Evolutionary conservation across 2,888 invertebrate species (phyloP).

Genomic region (Galerucella nymphaeae): DNA sequence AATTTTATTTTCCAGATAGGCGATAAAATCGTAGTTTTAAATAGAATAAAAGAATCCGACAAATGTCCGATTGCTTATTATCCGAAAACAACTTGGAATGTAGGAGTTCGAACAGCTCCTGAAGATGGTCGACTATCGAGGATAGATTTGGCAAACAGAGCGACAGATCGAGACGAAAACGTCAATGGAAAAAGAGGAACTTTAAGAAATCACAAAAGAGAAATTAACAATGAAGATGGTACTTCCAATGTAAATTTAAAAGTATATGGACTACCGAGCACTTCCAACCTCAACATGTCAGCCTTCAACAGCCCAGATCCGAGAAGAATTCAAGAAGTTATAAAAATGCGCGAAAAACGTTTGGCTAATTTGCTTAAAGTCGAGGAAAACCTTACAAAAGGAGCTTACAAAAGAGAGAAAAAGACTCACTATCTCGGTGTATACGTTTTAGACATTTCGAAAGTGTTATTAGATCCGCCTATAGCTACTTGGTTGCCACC

Average conservation of each 20-base stretch:
- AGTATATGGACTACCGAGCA: constrained; percentile 41
- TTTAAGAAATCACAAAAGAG: constrained; percentile 60
- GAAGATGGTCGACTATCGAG: constrained; percentile 53
- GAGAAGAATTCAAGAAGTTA: constrained; percentile 72
- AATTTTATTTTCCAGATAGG: constrained; percentile 68
- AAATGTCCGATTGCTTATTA: constrained; percentile 69
- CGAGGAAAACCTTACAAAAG: constrained; percentile 51
- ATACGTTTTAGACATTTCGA: constrained; percentile 87
- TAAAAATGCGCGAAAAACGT: constrained; percentile 68
- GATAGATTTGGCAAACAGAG: constrained; percentile 58
- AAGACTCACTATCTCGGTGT: constrained; percentile 71
- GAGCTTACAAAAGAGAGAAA: constrained; percentile 51
- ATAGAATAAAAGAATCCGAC: constrained; percentile 70
- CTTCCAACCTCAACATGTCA: constrained; percentile 67
- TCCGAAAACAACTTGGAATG: constrained; percentile 54
- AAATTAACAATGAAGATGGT: constrained; percentile 50
- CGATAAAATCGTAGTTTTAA: constrained; percentile 81
- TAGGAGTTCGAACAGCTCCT: constrained; percentile 42
- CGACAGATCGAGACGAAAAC: constrained; percentile 75
- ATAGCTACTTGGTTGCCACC: constrained; percentile 77
- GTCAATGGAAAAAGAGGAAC: constrained; percentile 78
- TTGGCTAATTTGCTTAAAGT: constrained; percentile 51
- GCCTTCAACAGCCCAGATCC: constrained; percentile 69
- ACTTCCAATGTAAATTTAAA: constrained; percentile 14
- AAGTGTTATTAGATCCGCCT: constrained; percentile 75